Percentiles rank a stretch among this genome's conserved stretches.
Evolutionary conservation across 1,140 invertebrate species (phyloP).

Genomic region (Trichoplusia ni): DNA sequence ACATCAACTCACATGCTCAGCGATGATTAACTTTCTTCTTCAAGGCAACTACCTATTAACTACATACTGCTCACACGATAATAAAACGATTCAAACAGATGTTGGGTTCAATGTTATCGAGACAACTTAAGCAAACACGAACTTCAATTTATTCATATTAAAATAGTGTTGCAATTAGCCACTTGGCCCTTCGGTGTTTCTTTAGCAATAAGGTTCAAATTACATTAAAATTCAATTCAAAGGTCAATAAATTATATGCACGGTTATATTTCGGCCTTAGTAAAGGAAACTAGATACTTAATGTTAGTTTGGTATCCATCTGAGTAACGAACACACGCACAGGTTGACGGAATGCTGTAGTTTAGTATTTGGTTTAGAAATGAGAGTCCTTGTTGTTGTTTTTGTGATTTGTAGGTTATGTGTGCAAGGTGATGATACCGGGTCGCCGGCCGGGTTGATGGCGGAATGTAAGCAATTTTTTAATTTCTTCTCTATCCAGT

Average conservation of each 20-base stretch:
- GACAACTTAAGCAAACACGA: too few species aligned
- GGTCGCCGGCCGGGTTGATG: slow-evolving; percentile 52
- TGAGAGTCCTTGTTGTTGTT: slow-evolving; percentile 21
- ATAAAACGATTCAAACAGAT: too few species aligned
- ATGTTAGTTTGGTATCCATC: slow-evolving; percentile 25
- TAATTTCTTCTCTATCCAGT: not conserved
- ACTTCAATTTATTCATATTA: too few species aligned
- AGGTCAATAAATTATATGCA: slow-evolving; percentile 24
- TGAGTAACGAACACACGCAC: slow-evolving; percentile 11
- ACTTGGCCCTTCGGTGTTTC: too few species aligned
- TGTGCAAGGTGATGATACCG: slow-evolving; percentile 35
- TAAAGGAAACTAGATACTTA: slow-evolving; percentile 34
- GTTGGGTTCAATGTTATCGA: too few species aligned
- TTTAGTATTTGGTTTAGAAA: not conserved
- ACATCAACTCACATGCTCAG: too few species aligned
- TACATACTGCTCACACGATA: too few species aligned
- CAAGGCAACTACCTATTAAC: too few species aligned
- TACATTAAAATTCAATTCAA: not conserved
- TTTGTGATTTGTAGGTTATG: slow-evolving; percentile 27
- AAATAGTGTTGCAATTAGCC: too few species aligned
- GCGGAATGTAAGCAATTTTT: slow-evolving; percentile 52
- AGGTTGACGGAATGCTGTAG: not conserved
- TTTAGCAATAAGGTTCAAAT: too few species aligned
- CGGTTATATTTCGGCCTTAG: slow-evolving; percentile 27
- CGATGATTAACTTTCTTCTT: too few species aligned